Evolutionary conservation across 2,113 vertebrate genomes (phyloP).

Genomic region (Monarcha castaneiventris): DNA sequence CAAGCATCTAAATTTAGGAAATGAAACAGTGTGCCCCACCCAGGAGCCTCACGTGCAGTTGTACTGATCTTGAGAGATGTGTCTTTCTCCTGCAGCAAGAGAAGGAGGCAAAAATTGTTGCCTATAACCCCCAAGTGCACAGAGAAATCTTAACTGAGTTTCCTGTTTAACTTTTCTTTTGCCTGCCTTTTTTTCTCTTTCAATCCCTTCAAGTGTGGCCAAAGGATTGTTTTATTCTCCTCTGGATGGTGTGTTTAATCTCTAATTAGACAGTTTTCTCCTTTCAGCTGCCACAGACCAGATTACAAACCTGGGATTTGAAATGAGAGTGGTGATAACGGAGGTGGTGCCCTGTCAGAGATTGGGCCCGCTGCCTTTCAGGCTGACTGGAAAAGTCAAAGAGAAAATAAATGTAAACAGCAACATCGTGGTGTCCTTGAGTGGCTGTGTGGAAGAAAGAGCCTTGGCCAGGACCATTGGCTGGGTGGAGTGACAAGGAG

Average conservation of each 20-base stretch:
- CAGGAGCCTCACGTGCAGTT: neutral
- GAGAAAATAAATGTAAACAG: neutral
- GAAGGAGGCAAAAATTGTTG: neutral
- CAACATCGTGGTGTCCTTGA: neutral
- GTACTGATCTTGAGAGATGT: neutral
- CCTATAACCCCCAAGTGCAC: neutral
- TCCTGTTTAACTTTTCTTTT: neutral
- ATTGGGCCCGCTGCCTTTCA: neutral
- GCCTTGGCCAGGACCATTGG: neutral
- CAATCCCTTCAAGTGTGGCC: neutral
- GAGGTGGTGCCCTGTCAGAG: neutral
- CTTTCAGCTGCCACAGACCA: neutral
- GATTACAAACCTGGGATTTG: neutral
- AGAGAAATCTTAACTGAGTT: neutral
- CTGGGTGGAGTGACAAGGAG: neutral
- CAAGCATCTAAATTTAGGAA: neutral
- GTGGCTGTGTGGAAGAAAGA: neutral
- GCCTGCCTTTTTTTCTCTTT: neutral
- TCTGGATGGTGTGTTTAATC: neutral
- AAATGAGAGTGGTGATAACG: neutral
- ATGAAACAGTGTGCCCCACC: neutral
- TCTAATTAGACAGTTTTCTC: neutral
- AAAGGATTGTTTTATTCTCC: neutral
- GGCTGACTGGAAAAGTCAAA: neutral
- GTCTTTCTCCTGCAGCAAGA: neutral